Base-by-base conservation (phyloP, 2,113 vertebrate genomes). In the Butorides virescens region DNA sequence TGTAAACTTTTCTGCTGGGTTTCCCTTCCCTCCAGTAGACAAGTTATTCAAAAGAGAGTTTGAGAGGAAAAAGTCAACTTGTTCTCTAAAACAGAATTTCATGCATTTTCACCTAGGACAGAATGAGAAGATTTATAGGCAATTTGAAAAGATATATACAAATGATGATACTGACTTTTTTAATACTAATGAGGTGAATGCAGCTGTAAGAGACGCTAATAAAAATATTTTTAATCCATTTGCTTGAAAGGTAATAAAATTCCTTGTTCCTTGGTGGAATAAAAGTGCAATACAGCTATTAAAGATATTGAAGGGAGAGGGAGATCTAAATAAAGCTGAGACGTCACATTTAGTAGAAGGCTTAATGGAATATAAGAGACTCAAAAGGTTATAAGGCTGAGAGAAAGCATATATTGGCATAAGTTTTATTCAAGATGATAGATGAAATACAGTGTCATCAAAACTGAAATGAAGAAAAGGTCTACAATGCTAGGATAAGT, bases 221-320 rank as follows among this genome's bases (percentile, higher is more conserved):
- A 66, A 96, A 97, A 95, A 81, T 61, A 92, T 86, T 90, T 75
- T 65, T 91, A 96, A 86, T 83, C 73, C 53, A 86, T 91, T 70
- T 93, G 18, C 66, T 92, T 92, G 73, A 59, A 92, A 91, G 86
- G 70, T 71, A 87, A 92, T 95, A 94, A 92, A 95, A 90, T 74
- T 36, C 8, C 68, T 59, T 55, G 14, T 68, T 92, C 70, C 78
- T 93, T 93, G 56, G 34, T 93, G 42, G 26, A 96, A 92, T 80
- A 88, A 84, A 92, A 92, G 75, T 71, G 46, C 62, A 81, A 93
- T 53, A 46, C 19, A 83, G 71, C 30, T 55, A 66, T 63, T 90
- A 91, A 73, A 92, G 36, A 73, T 78, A 84, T 29, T 79, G 23
- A 84, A 89, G 44, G 52, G 78, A 90, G 67, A 91, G 6, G 5